A percentile compares a stretch with the other conserved stretches of the same genome.
Conservation (phyloP, 1,140 invertebrate species). For the Listronotus bonariensis region DNA sequence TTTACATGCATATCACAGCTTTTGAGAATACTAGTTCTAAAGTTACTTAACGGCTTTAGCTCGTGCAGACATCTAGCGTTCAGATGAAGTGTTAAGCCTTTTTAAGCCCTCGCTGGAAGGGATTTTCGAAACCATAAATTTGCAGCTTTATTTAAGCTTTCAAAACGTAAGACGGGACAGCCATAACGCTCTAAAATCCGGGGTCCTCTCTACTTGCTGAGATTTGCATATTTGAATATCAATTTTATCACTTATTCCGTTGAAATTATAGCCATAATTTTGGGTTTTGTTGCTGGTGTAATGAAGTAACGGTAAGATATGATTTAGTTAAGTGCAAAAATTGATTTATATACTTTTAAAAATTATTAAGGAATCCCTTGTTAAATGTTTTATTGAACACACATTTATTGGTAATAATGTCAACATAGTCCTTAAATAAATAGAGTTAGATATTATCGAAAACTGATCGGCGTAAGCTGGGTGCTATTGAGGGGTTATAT, state of each 20-base stretch:
- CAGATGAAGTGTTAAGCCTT: constrained; percentile 52
- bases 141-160: constrained; percentile 51
- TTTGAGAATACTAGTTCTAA: no score
- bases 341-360: no score
- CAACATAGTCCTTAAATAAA: no score
- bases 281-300: constrained; percentile 9
- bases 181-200: constrained; percentile 44
- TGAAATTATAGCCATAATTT: constrained; percentile 26
- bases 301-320: constrained; percentile 5
- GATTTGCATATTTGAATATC: constrained; percentile 53
- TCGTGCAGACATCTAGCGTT: constrained; percentile 26
- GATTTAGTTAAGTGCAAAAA: no score
- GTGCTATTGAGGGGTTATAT: no score
- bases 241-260: constrained; percentile 44
- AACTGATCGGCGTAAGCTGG: no score
- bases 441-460: no score
- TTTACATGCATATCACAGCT: background rate
- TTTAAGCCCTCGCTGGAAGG: constrained; percentile 47
- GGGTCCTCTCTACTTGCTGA: constrained; percentile 41
- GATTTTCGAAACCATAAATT: constrained; percentile 52
- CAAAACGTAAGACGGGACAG: constrained; percentile 45
- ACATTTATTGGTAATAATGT: no score
- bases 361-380: no score
- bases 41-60: background rate
- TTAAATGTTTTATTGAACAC: no score